Conservation (phyloP, 2,888 invertebrate species). For the Norana najaformis region DNA sequence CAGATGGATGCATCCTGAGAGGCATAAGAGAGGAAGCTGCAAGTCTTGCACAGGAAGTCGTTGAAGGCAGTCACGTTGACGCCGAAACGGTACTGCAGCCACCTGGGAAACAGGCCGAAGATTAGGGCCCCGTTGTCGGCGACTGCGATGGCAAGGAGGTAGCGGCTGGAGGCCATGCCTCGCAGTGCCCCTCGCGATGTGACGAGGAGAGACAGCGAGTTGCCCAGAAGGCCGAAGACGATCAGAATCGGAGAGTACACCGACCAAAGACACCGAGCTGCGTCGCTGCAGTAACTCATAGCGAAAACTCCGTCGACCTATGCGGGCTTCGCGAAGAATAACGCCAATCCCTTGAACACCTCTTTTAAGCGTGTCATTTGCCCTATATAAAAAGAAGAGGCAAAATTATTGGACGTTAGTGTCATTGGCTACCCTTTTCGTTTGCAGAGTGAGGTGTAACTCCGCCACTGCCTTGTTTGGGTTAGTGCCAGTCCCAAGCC, state of each 20-base stretch:
- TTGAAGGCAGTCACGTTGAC: not conserved
- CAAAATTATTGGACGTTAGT: no score
- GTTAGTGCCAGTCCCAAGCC: no score
- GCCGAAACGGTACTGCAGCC: not conserved
- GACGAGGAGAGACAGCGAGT: not conserved
- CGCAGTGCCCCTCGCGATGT: not conserved
- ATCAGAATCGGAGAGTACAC: constrained; percentile 8
- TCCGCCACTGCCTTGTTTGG: no score
- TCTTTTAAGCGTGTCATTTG: no score
- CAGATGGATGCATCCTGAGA: constrained; percentile 14
- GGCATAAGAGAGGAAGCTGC: constrained; percentile 9
- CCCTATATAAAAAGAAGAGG: no score
- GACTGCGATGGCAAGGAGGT: not conserved
- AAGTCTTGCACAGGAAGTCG: constrained; percentile 14
- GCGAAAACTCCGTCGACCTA: not conserved
- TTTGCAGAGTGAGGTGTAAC: no score
- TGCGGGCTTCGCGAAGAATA: no score
- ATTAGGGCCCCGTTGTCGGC: not conserved
- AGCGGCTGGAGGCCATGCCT: constrained; percentile 9
- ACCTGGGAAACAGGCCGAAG: constrained; percentile 26
- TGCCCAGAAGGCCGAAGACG: constrained; percentile 15
- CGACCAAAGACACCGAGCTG: not conserved
- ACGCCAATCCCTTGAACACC: no score
- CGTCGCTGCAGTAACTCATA: not conserved
- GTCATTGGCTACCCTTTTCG: no score